Conservation (phyloP, 2,797 vertebrate genomes). For the Rhinatrema bivittatum region DNA sequence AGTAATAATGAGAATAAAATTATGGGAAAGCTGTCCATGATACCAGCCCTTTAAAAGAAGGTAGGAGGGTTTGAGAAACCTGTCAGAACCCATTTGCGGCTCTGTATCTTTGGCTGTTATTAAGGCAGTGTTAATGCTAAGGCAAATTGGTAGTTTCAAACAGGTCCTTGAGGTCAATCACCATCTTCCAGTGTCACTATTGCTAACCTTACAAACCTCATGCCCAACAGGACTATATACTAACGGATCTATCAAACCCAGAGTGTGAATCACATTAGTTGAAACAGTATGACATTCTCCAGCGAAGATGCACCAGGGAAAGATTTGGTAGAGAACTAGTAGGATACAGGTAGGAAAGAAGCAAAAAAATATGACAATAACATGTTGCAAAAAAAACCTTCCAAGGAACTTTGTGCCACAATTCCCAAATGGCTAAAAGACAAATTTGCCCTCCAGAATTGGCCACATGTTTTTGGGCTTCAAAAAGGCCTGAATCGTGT, state of each 20-base stretch:
- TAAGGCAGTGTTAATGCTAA: constrained; percentile 96
- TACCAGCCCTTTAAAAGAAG: constrained; percentile 77
- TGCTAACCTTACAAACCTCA: constrained; percentile 66
- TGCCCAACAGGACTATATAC: constrained; percentile 76
- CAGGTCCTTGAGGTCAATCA: constrained; percentile 66
- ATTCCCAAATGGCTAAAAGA: constrained; percentile 89
- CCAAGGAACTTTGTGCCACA: constrained; percentile 49
- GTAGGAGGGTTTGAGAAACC: constrained; percentile 84
- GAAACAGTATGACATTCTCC: constrained; percentile 65
- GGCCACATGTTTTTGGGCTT: too few relatives aligned
- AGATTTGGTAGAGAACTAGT: too few relatives aligned
- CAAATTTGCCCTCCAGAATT: constrained; percentile 87
- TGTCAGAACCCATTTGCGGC: constrained; percentile 94
- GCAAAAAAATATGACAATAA: constrained; percentile 35
- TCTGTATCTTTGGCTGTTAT: constrained; percentile 94
- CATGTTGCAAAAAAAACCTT: constrained; percentile 75
- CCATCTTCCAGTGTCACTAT: constrained; percentile 58
- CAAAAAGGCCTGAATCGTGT: too few relatives aligned
- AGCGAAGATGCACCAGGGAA: constrained; percentile 34
- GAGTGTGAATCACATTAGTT: constrained; percentile 82
- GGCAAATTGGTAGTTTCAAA: constrained; percentile 93
- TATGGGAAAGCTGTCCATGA: constrained; percentile 89
- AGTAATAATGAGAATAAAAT: constrained; percentile 98
- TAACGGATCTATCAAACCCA: constrained; percentile 72
- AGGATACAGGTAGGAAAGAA: constrained; percentile 29